Evolutionary conservation across 2,888 invertebrate genomes (phyloP), one percentile per base, ranked within the genome.

Genomic region (Anticlea derivata): DNA sequence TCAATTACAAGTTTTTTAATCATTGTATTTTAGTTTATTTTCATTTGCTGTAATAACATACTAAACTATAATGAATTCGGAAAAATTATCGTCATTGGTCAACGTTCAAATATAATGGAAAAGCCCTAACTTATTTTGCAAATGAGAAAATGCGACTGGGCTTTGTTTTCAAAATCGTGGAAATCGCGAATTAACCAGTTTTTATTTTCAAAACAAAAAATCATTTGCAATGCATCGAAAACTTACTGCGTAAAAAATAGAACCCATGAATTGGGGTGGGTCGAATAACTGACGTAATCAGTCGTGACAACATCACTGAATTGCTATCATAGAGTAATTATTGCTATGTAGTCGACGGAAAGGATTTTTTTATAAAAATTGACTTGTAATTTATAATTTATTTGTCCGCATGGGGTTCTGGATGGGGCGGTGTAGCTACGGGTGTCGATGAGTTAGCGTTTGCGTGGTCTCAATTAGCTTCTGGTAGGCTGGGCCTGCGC

Each of bases 231-330:
- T 34, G 26, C 12, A 10, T 17, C 7, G 13, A 23, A 34, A 40
- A 20, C n/a, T 34, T 26, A 10, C 11, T 20, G 20, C 11, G 24
- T 27, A 26, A 38, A 29, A 24, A 31, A 29, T 26, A 26, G 10
- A 17, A 11, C 20, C 7, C 8, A n/a, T 31, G 7, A 23, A 46
- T 31, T 34, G 17, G 53, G 38, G 46, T 23, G 45, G 37, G 31
- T 24, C 66, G 70, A 73, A 61, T 70, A 76, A 60, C 80, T 86
- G 87, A 86, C 86, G 86, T 86, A 86, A 86, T 85, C 78, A 70
- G 75, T 73, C 75, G 76, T 86, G 86, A 86, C 86, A 78, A 78
- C 80, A 86, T 80, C 76, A 66, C 61, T 69, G 57, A n/a, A n/a
- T n/a, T n/a, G n/a, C n/a, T n/a, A n/a, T n/a, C n/a, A n/a, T n/a